Evolutionary conservation across 2,113 vertebrate species (phyloP).

Genomic region (Dunckerocampus dactyliophorus): DNA sequence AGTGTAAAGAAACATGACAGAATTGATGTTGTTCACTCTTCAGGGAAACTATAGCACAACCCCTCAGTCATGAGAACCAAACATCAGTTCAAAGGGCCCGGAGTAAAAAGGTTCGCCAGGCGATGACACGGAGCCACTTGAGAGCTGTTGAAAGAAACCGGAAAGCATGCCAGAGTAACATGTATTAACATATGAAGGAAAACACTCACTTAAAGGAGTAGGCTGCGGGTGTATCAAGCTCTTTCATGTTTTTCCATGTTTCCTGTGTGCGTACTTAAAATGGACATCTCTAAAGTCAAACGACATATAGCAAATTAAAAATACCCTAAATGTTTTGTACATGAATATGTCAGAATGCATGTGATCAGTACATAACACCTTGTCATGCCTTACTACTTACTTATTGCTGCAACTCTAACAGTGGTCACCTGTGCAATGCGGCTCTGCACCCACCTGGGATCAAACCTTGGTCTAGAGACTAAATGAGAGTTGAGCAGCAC

Average conservation of each 20-base stretch:
- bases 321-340: too few relatives aligned
- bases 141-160: slow-evolving; percentile 18
- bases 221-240: background rate
- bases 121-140: slow-evolving; percentile 20
- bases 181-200: slow-evolving; percentile 44
- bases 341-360: too few relatives aligned
- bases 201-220: slow-evolving; percentile 14
- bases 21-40: slow-evolving; percentile 22
- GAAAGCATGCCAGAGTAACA: slow-evolving; percentile 39
- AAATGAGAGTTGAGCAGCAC: too few relatives aligned
- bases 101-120: slow-evolving; percentile 22
- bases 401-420: too few relatives aligned
- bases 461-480: too few relatives aligned
- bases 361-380: too few relatives aligned
- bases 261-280: too few relatives aligned
- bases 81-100: background rate
- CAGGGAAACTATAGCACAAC: background rate
- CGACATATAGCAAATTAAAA: too few relatives aligned
- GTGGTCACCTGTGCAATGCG: too few relatives aligned
- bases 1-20: slow-evolving; percentile 12
- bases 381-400: too few relatives aligned
- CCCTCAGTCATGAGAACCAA: slow-evolving; percentile 14
- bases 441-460: too few relatives aligned
- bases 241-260: background rate
- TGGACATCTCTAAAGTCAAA: too few relatives aligned